A percentile compares a stretch with the other conserved stretches of the same genome.
These are phyloP conservation scores for Lophotis ruficrista DNA, from an alignment of 2,113 vertebrate species.

Conservation along the genomic window DNA sequence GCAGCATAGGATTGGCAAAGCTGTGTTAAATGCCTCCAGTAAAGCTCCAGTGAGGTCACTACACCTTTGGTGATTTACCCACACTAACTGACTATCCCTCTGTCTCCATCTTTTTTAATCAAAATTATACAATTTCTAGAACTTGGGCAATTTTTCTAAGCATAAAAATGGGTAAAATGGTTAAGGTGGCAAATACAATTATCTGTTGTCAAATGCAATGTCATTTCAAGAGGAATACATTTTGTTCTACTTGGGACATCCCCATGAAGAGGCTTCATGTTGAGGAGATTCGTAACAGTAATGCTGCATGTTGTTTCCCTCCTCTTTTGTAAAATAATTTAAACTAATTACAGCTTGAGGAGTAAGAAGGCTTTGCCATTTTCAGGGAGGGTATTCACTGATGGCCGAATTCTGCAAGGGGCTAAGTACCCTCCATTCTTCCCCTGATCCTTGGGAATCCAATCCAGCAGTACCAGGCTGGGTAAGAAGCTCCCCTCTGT, in stretches of 20 bases:
- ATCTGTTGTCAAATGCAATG: background rate
- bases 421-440: background rate
- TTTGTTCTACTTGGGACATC: background rate
- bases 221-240: background rate
- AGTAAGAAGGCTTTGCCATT: background rate
- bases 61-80: background rate
- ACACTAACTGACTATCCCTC: background rate
- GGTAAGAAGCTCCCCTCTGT: background rate
- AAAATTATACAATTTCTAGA: background rate
- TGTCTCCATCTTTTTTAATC: background rate
- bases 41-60: background rate
- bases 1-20: background rate
- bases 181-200: background rate
- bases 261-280: background rate
- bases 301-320: background rate
- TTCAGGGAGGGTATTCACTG: background rate
- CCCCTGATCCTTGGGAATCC: background rate
- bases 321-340: background rate
- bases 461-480: background rate
- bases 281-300: background rate
- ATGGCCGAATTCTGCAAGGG: background rate
- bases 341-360: background rate
- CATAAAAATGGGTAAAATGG: too few species aligned
- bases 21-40: background rate
- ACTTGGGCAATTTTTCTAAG: background rate